These are phyloP conservation scores for Lycaon pictus DNA, from an alignment of 2,113 vertebrate species.

Conservation along the genomic window DNA sequence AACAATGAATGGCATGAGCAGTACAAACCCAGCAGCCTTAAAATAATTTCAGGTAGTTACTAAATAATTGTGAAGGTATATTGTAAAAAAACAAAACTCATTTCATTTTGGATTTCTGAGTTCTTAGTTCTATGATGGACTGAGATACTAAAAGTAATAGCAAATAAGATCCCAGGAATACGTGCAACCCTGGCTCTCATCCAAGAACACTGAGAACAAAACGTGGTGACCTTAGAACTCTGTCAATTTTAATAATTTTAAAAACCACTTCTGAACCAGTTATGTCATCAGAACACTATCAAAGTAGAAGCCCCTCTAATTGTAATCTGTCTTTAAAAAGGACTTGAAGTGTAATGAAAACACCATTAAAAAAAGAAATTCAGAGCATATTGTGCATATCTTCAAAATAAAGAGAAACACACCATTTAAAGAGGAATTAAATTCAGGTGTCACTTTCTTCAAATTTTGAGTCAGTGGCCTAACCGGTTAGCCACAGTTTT, in stretches of 20 bases:
- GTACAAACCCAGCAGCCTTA: background rate
- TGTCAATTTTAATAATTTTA: slow-evolving; percentile 4
- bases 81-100: background rate
- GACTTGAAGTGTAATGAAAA: background rate
- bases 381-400: background rate
- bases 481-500: background rate
- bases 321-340: background rate
- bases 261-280: background rate
- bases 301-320: background rate
- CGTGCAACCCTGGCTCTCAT: background rate
- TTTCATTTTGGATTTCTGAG: slow-evolving; percentile 50
- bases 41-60: background rate
- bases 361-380: background rate
- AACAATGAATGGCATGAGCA: background rate
- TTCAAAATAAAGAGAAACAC: slow-evolving; percentile 17
- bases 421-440: background rate
- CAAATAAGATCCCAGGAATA: slow-evolving; percentile 49
- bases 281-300: background rate
- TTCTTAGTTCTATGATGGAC: background rate
- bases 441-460: slow-evolving; percentile 23
- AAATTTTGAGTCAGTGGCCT: background rate
- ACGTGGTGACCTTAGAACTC: slow-evolving; percentile 22
- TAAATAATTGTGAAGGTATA: slow-evolving; percentile 13
- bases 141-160: slow-evolving; percentile 20
- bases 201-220: background rate